These are phyloP conservation scores for Trichomalopsis sarcophagae DNA, from an alignment of 1,140 invertebrate genomes.

Conservation along the genomic window DNA sequence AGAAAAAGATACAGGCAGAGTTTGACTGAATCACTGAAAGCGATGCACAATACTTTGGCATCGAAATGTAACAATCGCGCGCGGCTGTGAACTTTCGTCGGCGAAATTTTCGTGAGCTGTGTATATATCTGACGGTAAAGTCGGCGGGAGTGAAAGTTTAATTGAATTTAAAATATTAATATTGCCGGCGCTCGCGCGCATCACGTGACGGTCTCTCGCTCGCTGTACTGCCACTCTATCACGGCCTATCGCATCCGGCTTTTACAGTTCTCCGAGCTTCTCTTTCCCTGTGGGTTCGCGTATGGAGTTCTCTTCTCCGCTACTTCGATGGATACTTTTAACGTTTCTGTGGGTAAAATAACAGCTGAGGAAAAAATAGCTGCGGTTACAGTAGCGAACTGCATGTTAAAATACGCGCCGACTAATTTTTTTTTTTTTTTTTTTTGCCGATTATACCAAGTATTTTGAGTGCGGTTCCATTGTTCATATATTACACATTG, in stretches of 20 bases:
- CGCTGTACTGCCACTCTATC: constrained; percentile 8
- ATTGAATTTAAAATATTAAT: constrained; percentile 72
- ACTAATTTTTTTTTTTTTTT: no score
- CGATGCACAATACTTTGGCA: background rate
- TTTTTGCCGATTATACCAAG: no score
- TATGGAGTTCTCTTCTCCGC: background rate
- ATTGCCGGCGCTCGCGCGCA: constrained; percentile 39
- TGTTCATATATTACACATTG: no score
- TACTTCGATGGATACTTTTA: background rate
- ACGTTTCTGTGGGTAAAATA: background rate
- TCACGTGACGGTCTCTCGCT: constrained; percentile 7
- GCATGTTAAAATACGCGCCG: no score
- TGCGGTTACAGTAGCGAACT: no score
- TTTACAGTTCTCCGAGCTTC: background rate
- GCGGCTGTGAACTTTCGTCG: background rate
- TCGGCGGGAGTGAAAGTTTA: constrained; percentile 60
- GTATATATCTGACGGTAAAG: background rate
- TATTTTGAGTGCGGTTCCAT: no score
- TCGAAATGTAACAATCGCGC: constrained; percentile 34
- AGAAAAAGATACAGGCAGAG: no score
- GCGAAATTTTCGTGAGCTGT: background rate
- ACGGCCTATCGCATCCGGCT: constrained; percentile 27
- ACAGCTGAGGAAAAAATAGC: background rate
- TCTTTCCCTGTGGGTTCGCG: background rate
- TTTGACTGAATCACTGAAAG: no score